These are phyloP conservation scores for Callaeas wilsoni DNA, from an alignment of 2,113 vertebrate genomes.

Conservation along the genomic window DNA sequence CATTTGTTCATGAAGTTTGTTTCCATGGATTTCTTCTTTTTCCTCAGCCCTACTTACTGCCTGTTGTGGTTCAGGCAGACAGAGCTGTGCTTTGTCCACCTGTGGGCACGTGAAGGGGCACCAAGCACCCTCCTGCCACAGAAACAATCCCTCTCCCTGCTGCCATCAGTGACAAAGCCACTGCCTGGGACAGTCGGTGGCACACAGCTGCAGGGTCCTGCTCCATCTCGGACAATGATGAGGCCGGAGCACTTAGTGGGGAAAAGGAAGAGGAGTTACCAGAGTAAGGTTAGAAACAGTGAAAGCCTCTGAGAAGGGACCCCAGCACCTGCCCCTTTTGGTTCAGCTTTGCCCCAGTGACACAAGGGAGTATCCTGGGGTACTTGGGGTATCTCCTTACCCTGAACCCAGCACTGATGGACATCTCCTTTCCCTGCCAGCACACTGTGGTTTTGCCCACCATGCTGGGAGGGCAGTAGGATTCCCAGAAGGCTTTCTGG, in stretches of 20 bases:
- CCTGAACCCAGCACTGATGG: fast-evolving
- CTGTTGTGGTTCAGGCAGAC: not conserved
- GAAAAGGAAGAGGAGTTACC: not conserved
- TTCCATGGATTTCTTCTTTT: not conserved
- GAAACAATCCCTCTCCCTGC: not conserved
- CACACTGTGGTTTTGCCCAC: fast-evolving
- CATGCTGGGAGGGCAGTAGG: not conserved
- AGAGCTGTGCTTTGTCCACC: not conserved
- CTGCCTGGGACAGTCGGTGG: not conserved
- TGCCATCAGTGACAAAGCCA: not conserved
- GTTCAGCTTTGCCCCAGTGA: not conserved
- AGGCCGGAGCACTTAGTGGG: not conserved
- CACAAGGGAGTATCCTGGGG: not conserved
- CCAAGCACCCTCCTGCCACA: not conserved
- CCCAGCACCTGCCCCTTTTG: not conserved
- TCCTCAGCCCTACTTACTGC: fast-evolving
- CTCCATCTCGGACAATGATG: fast-evolving
- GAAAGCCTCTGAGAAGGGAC: not conserved
- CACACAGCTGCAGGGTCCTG: not conserved
- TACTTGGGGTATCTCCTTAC: not conserved
- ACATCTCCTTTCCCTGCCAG: not conserved
- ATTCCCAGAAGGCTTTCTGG: not conserved
- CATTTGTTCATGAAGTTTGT: not conserved
- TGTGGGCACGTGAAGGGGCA: fast-evolving
- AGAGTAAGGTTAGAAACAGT: not conserved